Conservation (phyloP, 2,888 invertebrate species). For the Hydriomena furcata region DNA sequence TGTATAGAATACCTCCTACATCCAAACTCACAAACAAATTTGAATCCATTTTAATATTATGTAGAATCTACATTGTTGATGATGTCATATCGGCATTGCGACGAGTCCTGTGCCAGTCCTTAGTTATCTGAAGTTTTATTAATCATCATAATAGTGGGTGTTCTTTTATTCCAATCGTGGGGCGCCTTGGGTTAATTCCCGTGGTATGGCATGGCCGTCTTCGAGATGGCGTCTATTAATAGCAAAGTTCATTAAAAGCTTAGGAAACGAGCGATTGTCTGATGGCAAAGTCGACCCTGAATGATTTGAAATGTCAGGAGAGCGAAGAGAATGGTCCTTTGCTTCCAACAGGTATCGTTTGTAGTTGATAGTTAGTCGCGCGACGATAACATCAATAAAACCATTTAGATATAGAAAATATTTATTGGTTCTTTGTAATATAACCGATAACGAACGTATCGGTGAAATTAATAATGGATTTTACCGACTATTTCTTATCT, state of each 20-base stretch:
- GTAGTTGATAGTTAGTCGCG: too few species aligned
- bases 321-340: too few species aligned
- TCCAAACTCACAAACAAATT: too few species aligned
- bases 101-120: constrained; percentile 7
- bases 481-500: too few species aligned
- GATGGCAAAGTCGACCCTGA: too few species aligned
- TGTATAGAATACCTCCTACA: too few species aligned
- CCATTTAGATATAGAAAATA: constrained; percentile 15
- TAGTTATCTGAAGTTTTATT: neutral
- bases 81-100: constrained; percentile 17
- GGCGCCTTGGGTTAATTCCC: neutral
- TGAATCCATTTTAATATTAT: too few species aligned
- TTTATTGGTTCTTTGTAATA: constrained; percentile 10
- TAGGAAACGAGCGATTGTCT: too few species aligned
- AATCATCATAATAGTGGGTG: neutral
- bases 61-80: constrained; percentile 5
- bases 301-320: too few species aligned
- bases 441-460: neutral
- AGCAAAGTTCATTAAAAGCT: neutral
- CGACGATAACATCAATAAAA: constrained; percentile 5
- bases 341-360: too few species aligned
- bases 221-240: neutral
- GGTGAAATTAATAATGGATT: too few species aligned
- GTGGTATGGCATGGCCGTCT: too few species aligned
- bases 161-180: neutral